Evolutionary conservation across 2,113 vertebrate genomes (phyloP), one percentile per base, ranked within the genome.

Genomic region (Vireo altiloquus): DNA sequence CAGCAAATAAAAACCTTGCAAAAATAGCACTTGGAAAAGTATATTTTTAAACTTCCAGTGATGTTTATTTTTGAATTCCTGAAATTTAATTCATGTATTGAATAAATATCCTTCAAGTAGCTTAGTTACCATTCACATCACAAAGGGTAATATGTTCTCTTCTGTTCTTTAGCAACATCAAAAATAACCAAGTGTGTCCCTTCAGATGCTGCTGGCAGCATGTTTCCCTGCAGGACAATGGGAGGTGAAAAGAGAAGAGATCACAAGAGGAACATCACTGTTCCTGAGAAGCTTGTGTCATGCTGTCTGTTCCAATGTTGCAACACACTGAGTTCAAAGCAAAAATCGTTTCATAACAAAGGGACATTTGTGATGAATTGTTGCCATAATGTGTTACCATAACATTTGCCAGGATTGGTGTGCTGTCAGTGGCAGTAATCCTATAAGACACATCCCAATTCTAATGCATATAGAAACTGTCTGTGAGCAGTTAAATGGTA

Each of bases 21-120:
- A 87, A 92, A 89, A 82, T 40, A 84, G 9, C 19, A 53, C 59
- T 79, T 92, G n/a, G 52, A 54, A 86, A 94, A 85, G 39, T 75
- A 3, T 93, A 71, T 94, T 92, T 97, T 97, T 93, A 65, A 97
- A 95, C 82, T 93, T 96, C 74, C 90, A 92, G 30, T 57, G 54
- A 94, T 92, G 82, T 92, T 97, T 97, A 64, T 82, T 97, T 97
- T 96, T 95, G 56, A 70, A 94, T 54, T 42, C 35, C 39, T 96
- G 91, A 95, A 97, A 93, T 95, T 85, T 96, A 96, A 92, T 97
- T 86, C 20, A 42, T 90, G 14, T 92, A 50, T 92, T 96, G 75
- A 96, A 87, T 92, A 96, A 93, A 90, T 90, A 70, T 7, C 27
- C 53, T 77, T 79, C 74, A 87, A 91, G 87, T 59, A 87, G 77